Base-by-base conservation (phyloP, 2,113 vertebrate genomes). In the Electrona antarctica region DNA sequence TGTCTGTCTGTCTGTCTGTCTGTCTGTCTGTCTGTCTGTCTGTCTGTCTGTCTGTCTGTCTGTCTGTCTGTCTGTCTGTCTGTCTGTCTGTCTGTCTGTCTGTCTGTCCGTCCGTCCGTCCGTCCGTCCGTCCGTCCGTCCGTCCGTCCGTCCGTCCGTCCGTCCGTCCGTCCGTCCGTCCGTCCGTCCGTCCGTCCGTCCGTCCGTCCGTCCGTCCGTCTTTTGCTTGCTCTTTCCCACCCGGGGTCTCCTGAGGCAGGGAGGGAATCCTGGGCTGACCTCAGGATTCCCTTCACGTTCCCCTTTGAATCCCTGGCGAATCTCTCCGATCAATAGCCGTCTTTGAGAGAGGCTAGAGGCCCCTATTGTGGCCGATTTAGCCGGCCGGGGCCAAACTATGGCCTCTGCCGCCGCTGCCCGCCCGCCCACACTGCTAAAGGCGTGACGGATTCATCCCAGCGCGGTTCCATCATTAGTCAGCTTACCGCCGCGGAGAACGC, bases 271-370 rank as follows among this genome's bases (percentile, higher is more conserved):
- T 3, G 1, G 33, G 33, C 33, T 64, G 48, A 60, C 50, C 55
- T 89, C 86, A 60, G 47, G 49, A 89, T 90, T 90, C 89, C 64
- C 56, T 54, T 69, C 89, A 89, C 90, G 86, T 89, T 49, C n/a
- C 2, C 68, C 8, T 6, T 64, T 75, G 74, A 68, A 83, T 89
- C 84, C 78, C 6, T 83, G 75, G 68, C 84, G 71, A 73, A 73
- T 80, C 29, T 60, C 78, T 60, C 78, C 33, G 84, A 90, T 91
- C 90, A 90, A 91, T 90, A 90, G 90, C 58, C 3, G 57, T 71
- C 80, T 89, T 87, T 87, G 86, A 89, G 86, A 41, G 66, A 77
- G 41, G 76, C 78, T 71, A 73, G 81, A 72, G 78, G 48, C 47
- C 78, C 82, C 74, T 69, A 80, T 86, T 84, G 79, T 86, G 82